Evolutionary conservation across 1,140 invertebrate genomes (phyloP).

Genomic region (Cotesia glomerata): DNA sequence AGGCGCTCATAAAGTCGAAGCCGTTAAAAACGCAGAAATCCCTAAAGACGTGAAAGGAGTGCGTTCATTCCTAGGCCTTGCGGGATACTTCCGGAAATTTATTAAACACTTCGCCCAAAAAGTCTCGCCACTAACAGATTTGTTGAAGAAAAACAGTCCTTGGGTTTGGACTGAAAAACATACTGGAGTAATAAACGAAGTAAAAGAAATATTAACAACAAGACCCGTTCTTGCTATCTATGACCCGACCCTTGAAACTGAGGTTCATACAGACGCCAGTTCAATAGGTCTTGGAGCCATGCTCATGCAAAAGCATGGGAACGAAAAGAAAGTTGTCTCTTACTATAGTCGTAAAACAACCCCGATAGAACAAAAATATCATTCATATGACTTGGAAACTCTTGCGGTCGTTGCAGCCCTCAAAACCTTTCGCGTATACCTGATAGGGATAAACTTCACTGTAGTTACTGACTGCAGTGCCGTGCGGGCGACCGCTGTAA

Average conservation of each 20-base stretch:
- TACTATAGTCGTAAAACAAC: constrained; percentile 50
- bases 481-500: constrained; percentile 48
- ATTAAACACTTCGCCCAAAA: constrained; percentile 23
- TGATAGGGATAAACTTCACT: constrained; percentile 50
- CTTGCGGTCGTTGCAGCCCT: constrained; percentile 45
- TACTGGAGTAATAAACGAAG: background rate
- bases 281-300: constrained; percentile 42
- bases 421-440: constrained; percentile 47
- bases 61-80: constrained; percentile 45
- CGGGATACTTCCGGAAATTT: constrained; percentile 50
- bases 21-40: constrained; percentile 43
- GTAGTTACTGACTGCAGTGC: constrained; percentile 52
- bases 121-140: constrained; percentile 38
- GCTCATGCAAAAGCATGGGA: constrained; percentile 38
- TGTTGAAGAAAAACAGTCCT: background rate
- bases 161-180: constrained; percentile 3
- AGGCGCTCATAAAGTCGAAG: constrained; percentile 41
- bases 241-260: constrained; percentile 33
- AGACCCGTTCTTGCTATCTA: constrained; percentile 11
- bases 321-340: constrained; percentile 21
- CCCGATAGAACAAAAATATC: constrained; percentile 43
- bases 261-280: constrained; percentile 44
- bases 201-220: constrained; percentile 2
- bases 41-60: constrained; percentile 45
- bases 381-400: constrained; percentile 53